phyloP scores from a whole-genome alignment of 2,797 vertebrate genomes.

The Eospalax fontanierii region DNA sequence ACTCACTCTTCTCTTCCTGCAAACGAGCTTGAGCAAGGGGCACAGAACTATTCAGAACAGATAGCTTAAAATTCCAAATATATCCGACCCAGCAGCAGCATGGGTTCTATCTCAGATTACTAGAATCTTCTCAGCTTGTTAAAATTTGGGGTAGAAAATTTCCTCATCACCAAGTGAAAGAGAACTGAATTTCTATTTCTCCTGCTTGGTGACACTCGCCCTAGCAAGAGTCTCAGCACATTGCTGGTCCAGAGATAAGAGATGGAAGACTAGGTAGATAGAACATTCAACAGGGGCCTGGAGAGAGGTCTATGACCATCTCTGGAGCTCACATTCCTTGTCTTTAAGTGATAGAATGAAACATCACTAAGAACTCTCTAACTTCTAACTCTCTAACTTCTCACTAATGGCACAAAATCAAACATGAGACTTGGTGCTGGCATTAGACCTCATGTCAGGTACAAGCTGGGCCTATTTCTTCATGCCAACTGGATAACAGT shows the following conservation, averaged over 20 bases:
- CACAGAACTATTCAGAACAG: not conserved
- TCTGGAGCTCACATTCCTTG: not conserved
- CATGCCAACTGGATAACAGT: not conserved
- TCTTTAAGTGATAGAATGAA: not conserved
- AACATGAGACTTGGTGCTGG: not conserved
- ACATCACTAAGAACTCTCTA: not conserved
- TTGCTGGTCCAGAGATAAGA: not conserved
- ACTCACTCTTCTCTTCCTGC: not conserved
- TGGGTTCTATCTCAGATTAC: not conserved
- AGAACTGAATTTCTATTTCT: constrained; percentile 12
- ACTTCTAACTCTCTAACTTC: no score
- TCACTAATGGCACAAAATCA: not conserved
- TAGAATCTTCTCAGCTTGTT: constrained; percentile 37
- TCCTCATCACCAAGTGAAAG: not conserved
- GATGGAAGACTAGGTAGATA: not conserved
- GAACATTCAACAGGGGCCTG: not conserved
- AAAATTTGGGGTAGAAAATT: constrained; percentile 57
- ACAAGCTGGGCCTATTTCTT: not conserved
- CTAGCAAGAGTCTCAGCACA: not conserved
- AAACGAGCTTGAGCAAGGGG: not conserved
- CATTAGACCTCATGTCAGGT: not conserved
- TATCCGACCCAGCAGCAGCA: not conserved
- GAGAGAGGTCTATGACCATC: not conserved
- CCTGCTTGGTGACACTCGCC: not conserved
- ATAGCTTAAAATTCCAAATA: not conserved